Evolutionary conservation across 2,113 vertebrate genomes (phyloP).

Genomic region (Phrynosoma platyrhinos): DNA sequence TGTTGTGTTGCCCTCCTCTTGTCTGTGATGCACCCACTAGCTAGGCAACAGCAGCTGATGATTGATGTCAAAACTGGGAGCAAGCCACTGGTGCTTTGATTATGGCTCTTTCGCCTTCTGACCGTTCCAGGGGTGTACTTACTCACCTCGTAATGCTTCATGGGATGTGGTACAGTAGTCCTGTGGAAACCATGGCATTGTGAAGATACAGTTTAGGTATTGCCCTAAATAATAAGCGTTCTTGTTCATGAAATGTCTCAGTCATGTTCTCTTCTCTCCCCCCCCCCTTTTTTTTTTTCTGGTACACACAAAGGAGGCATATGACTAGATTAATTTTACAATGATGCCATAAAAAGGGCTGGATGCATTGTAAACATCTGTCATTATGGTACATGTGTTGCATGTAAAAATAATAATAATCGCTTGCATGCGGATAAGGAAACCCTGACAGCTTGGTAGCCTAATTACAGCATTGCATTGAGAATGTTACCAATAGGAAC

Average conservation of each 20-base stretch:
- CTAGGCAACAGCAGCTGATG: constrained; percentile 49
- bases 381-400: constrained; percentile 71
- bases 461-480: constrained; percentile 71
- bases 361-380: constrained; percentile 71
- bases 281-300: no score
- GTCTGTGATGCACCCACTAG: constrained; percentile 49
- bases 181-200: constrained; percentile 19
- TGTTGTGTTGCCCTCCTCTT: constrained; percentile 44
- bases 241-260: constrained; percentile 33
- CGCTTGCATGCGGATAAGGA: constrained; percentile 75
- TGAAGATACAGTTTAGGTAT: constrained; percentile 42
- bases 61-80: constrained; percentile 67
- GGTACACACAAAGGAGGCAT: constrained; percentile 20
- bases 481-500: constrained; percentile 60
- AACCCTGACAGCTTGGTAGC: constrained; percentile 73
- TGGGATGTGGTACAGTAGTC: constrained; percentile 55
- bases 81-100: constrained; percentile 77
- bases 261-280: constrained; percentile 17
- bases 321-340: constrained; percentile 75
- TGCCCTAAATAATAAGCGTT: neutral
- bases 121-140: constrained; percentile 63
- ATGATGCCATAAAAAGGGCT: constrained; percentile 67
- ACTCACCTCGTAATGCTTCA: constrained; percentile 59
- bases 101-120: constrained; percentile 74
- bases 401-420: constrained; percentile 69